Evolutionary conservation across 2,888 invertebrate genomes (phyloP), one percentile per base, ranked within the genome.

Genomic region (Pasiphila rectangulata): DNA sequence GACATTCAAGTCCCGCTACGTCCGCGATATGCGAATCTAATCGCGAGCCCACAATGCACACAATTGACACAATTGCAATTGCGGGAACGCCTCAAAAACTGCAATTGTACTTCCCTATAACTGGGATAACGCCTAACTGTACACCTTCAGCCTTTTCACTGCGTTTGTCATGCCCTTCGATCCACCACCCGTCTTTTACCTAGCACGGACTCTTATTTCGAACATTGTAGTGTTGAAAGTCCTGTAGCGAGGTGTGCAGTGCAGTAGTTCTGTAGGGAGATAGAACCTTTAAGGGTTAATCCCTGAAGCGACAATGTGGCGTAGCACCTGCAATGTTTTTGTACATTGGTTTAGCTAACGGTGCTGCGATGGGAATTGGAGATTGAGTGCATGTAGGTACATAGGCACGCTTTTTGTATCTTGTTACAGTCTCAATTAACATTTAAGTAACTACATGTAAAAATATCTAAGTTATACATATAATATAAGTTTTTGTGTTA

Each of bases 1-100:
- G 32, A n/a, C 46, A 56, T 43, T 51, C 51, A 39, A 34, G 19
- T 49, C 51, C 59, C 59, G 59, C 56, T 54, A 56, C 19, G 10
- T 27, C 55, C 56, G 49, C 54, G 55, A 63, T 62, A 66, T 66
- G 70, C 67, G 75, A 64, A 70, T 70, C 69, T 54, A 75, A 79
- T 77, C 75, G 72, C 63, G 41, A 56, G 56, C 62, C 60, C 61
- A 66, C 67, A 69, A 69, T 65, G 46, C 44, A 43, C 57, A 76
- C 78, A 78, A 80, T 75, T 75, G 75, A 74, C 59, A 76, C 81
- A 79, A 73, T 72, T 54, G 50, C 29, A 54, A 68, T 69, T 67
- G 63, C 61, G 63, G 70, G 64, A 68, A 74, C 72, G 71, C 72
- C 72, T 67, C 56, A 50, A 61, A 72, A 74, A 71, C 69, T 67